Evolutionary conservation across 2,113 vertebrate species (phyloP).

Genomic region (Coryphaenoides rupestris): DNA sequence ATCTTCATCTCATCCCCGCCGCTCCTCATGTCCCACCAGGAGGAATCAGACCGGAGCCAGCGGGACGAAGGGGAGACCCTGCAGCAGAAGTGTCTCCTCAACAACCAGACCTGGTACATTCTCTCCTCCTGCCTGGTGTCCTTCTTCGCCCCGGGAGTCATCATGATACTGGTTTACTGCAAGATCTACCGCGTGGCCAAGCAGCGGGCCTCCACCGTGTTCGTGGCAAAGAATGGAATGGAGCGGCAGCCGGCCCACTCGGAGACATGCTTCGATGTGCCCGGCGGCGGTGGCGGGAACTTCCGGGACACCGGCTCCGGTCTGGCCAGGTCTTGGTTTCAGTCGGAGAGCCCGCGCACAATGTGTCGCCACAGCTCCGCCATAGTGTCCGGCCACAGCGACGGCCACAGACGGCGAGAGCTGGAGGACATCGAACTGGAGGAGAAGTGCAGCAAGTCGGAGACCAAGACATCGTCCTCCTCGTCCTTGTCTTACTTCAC

Average conservation of each 20-base stretch:
- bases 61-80: neutral
- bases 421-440: conserved; percentile 69
- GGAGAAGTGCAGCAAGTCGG: conserved; percentile 49
- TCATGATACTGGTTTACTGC: conserved; percentile 84
- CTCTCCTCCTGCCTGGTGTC: conserved; percentile 81
- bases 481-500: conserved; percentile 43
- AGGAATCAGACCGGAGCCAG: neutral
- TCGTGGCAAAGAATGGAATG: conserved; percentile 64
- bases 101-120: conserved; percentile 85
- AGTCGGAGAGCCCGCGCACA: conserved; percentile 51
- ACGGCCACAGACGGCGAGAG: conserved; percentile 56
- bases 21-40: conserved; percentile 66
- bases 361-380: conserved; percentile 27
- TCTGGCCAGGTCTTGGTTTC: conserved; percentile 15
- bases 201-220: conserved; percentile 69
- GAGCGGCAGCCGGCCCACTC: conserved; percentile 57
- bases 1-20: conserved; percentile 82
- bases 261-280: conserved; percentile 64
- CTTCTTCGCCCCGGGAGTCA: conserved; percentile 81
- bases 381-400: conserved; percentile 41
- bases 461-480: conserved; percentile 31
- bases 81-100: conserved; percentile 72
- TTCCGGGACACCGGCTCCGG: conserved; percentile 11
- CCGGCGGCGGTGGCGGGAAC: too few species aligned
- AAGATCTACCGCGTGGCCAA: conserved; percentile 82